Evolutionary conservation across 2,797 vertebrate genomes (phyloP).

Genomic region (Pangasius larnaudii): DNA sequence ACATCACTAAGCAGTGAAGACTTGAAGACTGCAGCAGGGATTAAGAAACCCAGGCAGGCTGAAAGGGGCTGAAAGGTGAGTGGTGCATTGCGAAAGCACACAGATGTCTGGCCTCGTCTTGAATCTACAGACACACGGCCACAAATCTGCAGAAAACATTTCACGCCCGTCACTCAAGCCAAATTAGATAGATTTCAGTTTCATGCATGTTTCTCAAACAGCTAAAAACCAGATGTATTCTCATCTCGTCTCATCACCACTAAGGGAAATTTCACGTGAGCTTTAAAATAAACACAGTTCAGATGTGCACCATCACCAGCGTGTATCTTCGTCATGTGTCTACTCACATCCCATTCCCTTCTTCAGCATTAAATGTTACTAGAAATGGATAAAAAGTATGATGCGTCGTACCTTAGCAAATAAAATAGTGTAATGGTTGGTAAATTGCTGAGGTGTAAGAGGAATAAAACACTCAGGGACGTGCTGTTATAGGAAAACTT

Average conservation of each 20-base stretch:
- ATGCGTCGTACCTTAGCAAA: not conserved
- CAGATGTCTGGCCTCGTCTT: not conserved
- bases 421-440: not conserved
- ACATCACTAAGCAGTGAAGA: conserved; percentile 6
- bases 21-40: not conserved
- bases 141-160: not conserved
- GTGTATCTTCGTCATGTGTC: not conserved
- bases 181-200: not conserved
- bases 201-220: not conserved
- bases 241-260: not conserved
- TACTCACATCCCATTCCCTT: not conserved
- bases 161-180: not conserved
- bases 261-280: too few species aligned
- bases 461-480: too few species aligned
- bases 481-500: too few species aligned
- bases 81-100: not conserved
- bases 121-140: not conserved
- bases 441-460: too few species aligned
- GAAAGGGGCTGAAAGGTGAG: not conserved
- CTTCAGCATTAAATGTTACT: not conserved
- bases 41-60: not conserved
- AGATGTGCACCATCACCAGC: not conserved
- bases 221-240: not conserved
- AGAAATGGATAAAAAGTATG: not conserved
- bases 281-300: not conserved